A percentile compares a stretch with the other conserved stretches of the same genome.
phyloP scores from a whole-genome alignment of 1,140 invertebrate species.

The Steinernema khuongi region DNA sequence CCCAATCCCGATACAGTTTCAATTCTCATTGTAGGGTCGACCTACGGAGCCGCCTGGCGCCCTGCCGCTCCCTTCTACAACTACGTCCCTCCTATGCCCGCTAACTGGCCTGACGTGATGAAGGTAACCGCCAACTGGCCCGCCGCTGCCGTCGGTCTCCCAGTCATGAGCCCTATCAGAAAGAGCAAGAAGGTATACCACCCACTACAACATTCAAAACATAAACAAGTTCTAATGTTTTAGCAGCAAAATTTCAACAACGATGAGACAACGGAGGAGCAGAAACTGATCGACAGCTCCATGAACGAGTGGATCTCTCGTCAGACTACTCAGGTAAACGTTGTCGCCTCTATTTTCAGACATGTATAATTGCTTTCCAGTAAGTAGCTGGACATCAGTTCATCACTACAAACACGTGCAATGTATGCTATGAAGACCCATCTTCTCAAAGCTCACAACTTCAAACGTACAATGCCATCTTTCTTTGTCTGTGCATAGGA shows the following conservation, averaged over 20 bases:
- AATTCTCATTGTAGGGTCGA: conserved; percentile 46
- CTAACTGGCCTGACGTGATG: conserved; percentile 41
- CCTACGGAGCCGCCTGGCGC: conserved; percentile 58
- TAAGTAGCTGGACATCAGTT: conserved; percentile 16
- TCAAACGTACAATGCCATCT: background rate
- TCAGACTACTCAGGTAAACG: conserved; percentile 30
- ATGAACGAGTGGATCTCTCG: conserved; percentile 54
- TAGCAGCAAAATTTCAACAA: conserved; percentile 29
- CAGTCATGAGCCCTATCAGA: conserved; percentile 36
- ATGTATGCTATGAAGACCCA: background rate
- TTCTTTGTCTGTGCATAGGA: background rate
- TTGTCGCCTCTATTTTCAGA: background rate
- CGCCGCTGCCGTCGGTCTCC: conserved; percentile 47
- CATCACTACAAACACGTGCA: background rate
- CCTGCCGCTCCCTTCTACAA: conserved; percentile 58
- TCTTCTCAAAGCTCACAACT: background rate
- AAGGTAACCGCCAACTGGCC: conserved; percentile 46
- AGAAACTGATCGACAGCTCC: conserved; percentile 45
- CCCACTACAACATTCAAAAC: background rate
- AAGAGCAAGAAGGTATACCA: conserved; percentile 26
- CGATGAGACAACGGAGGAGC: conserved; percentile 36
- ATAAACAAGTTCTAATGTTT: background rate
- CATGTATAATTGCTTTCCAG: conserved; percentile 22
- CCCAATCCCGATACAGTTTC: background rate
- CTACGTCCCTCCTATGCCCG: conserved; percentile 52